Evolutionary conservation across 1,140 invertebrate species (phyloP).

Genomic region (Sminthurinus signatus): DNA sequence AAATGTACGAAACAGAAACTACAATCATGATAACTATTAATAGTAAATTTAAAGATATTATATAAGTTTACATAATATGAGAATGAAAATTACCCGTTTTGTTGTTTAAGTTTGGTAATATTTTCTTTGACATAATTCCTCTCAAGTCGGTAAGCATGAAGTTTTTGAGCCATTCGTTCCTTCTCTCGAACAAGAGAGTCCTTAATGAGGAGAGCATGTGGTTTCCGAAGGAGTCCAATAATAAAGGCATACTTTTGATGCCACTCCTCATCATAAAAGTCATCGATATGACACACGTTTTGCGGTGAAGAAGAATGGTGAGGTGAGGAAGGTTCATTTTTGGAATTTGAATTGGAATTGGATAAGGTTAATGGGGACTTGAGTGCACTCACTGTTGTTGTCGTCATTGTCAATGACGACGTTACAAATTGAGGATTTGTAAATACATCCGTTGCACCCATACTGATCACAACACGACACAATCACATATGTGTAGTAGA

Average conservation of each 20-base stretch:
- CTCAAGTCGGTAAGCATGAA: conserved; percentile 31
- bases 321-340: too few species aligned
- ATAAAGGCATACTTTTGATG: conserved; percentile 40
- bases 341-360: too few species aligned
- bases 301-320: too few species aligned
- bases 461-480: background rate
- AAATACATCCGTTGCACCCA: conserved; percentile 35
- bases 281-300: too few species aligned
- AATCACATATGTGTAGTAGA: too few species aligned
- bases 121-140: conserved; percentile 25
- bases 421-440: conserved; percentile 29
- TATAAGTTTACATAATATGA: too few species aligned
- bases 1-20: too few species aligned
- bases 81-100: too few species aligned
- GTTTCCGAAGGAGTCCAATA: conserved; percentile 32
- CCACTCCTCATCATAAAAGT: conserved; percentile 34
- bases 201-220: conserved; percentile 33
- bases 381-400: background rate
- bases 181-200: conserved; percentile 26
- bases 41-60: too few species aligned
- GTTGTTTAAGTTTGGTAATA: conserved; percentile 17
- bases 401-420: background rate
- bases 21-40: too few species aligned
- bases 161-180: conserved; percentile 31
- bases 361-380: too few species aligned